Base-by-base conservation (phyloP, 2,888 invertebrate genomes). In the Chloroclysta siterata region DNA sequence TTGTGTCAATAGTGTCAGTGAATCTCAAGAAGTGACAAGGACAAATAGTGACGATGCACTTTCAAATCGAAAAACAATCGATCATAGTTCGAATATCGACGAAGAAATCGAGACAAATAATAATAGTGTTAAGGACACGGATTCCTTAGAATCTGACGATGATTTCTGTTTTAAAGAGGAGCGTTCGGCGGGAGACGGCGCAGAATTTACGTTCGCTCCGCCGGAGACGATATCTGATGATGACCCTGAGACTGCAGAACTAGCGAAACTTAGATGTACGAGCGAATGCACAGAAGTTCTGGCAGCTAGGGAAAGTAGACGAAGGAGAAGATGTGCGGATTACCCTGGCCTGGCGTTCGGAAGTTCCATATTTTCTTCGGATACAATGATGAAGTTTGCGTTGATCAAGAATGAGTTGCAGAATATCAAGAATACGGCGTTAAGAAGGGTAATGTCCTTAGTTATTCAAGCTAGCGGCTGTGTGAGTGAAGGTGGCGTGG, bases 331-430 rank as follows among this genome's bases (percentile, higher is more conserved):
- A 87, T 98, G 98, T 88, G 96, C 97, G 46, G 98, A 98, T 85
- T 98, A 98, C 91, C 98, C 98, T 0, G 98, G 98, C 33, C 90
- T 98, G 64, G 98, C 98, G 1, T 97, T 98, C 84, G 98, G 97
- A 56, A 96, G 97, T 75, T 98, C 98, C 70, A 97, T 98, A 83
- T 98, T 98, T 93, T 98, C 98, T 83, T 98, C 98, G 62, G 98
- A 98, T 85, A 98, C 99, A 10, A 96, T 99, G 96, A 98, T 99
- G 97, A 99, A 98, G 94, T 98, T 99, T 91, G 97, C 97, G 88
- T 96, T 99, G 75, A 99, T 99, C 86, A 96, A 96, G 88, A 99
- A 99, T 89, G 99, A 99, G 94, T 95, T 99, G 86, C 98, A 98
- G 94, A 99, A 99, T 94, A 98, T 99, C 88, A 97, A 98, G 95